Evolutionary conservation across 2,113 vertebrate species (phyloP).

Genomic region (Dermatemys mawii): DNA sequence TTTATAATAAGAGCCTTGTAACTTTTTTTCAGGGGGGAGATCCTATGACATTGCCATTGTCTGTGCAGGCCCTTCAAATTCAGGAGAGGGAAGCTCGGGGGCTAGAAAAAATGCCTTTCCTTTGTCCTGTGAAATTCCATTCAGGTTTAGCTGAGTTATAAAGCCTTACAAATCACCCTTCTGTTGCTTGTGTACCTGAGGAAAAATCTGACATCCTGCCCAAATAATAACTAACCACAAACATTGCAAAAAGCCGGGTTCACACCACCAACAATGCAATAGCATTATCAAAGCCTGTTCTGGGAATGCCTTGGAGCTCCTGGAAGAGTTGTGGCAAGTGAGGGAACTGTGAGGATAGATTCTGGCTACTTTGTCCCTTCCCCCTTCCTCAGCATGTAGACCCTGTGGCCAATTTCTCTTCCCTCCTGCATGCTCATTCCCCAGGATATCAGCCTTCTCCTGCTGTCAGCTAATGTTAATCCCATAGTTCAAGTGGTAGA

Average conservation of each 20-base stretch:
- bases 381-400: not conserved
- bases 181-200: not conserved
- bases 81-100: conserved; percentile 45
- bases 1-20: conserved; percentile 74
- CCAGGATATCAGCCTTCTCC: conserved; percentile 63
- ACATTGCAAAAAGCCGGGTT: conserved; percentile 2
- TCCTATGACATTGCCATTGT: conserved; percentile 72
- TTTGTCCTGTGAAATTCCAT: conserved; percentile 72
- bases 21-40: conserved; percentile 64
- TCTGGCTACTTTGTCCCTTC: not conserved
- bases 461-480: conserved; percentile 68
- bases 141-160: conserved; percentile 72
- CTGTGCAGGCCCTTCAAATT: conserved; percentile 69
- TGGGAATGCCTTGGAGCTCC: not conserved
- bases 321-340: not conserved
- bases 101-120: conserved; percentile 64
- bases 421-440: not conserved
- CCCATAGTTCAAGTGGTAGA: conserved; percentile 62
- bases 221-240: conserved; percentile 1
- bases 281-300: not conserved
- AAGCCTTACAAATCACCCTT: conserved; percentile 53
- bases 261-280: not conserved
- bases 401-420: not conserved
- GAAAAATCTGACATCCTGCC: conserved; percentile 18
- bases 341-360: not conserved